Evolutionary conservation across 2,797 vertebrate genomes (phyloP).

Genomic region (Alexandromys oeconomus): DNA sequence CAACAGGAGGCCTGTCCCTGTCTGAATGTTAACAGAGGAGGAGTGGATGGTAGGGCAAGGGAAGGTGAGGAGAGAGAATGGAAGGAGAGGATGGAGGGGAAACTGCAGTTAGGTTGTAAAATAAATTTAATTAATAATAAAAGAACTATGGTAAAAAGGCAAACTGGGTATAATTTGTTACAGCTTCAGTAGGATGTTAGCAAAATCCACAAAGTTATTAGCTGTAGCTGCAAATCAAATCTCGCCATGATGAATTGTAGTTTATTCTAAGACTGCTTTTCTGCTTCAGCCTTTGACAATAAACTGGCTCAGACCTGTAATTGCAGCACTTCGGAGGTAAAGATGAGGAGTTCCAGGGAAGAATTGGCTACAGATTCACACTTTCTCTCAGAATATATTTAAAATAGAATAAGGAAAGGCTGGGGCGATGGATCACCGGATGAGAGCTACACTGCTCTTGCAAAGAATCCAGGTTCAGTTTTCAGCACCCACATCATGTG

Average conservation of each 20-base stretch:
- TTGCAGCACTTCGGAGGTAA: neutral
- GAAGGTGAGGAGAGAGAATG: too few relatives aligned
- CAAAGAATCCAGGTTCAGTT: neutral
- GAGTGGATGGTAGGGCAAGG: neutral
- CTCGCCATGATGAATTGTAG: neutral
- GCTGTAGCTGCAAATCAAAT: constrained; percentile 10
- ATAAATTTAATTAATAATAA: neutral
- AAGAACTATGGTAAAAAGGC: neutral
- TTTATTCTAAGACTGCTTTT: neutral
- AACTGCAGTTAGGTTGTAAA: neutral
- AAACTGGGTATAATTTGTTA: neutral
- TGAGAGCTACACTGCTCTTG: neutral
- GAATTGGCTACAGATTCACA: neutral
- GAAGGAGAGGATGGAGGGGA: neutral
- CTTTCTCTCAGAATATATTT: neutral
- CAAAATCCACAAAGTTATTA: neutral
- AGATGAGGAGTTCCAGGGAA: neutral
- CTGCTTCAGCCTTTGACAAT: neutral
- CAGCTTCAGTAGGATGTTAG: neutral
- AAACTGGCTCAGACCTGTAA: neutral
- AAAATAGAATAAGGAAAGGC: neutral
- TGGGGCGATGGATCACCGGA: neutral
- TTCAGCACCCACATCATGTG: neutral
- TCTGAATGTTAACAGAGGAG: neutral
- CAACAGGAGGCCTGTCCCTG: neutral